Evolutionary conservation across 2,797 vertebrate genomes (phyloP), one percentile per base, ranked within the genome.

Genomic region (Anabas testudineus): DNA sequence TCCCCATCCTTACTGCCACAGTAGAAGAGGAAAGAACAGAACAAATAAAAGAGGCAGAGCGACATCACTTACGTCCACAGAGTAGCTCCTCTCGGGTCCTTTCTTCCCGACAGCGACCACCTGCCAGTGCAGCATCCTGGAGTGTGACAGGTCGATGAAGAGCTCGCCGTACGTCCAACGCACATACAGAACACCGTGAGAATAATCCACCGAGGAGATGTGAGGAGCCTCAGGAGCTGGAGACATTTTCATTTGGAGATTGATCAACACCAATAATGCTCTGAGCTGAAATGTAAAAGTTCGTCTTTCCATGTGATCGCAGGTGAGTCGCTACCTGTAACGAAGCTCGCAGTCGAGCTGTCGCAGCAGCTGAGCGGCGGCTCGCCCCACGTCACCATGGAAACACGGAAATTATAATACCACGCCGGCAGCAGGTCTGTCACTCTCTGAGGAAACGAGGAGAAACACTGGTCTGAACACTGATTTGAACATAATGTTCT

Each of bases 371-470:
- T 96, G 69, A 95, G 74, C 6, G 96, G 94, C 0, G 97, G 96
- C 3, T 98, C 96, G 10, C 96, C 96, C 97, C 97, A 99, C 0
- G 96, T 97, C 65, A 97, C 96, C 98, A 99, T 98, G 82, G 95
- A 96, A 74, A 99, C 98, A 0, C 97, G 91, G 46, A 99, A 99
- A 83, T 96, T 98, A 75, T 99, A 99, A 72, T 96, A 97, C 97
- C 97, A 98, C 0, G 98, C 98, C 0, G 98, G 97, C 71, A 98
- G 87, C 63, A 99, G 93, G 83, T 96, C 95, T 2, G 94, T 94
- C 71, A 99, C 95, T 82, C 94, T 95, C 98, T 99, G 87, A 45
- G 58, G 10, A 64, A 28, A 69, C 16, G 30, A 24, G 22, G 2
- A 26, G 21, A 4, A 1, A 12, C 19, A 3, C 21, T 12, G 28